phyloP scores from a whole-genome alignment of 2,797 vertebrate genomes.

The Thunnus albacares region DNA sequence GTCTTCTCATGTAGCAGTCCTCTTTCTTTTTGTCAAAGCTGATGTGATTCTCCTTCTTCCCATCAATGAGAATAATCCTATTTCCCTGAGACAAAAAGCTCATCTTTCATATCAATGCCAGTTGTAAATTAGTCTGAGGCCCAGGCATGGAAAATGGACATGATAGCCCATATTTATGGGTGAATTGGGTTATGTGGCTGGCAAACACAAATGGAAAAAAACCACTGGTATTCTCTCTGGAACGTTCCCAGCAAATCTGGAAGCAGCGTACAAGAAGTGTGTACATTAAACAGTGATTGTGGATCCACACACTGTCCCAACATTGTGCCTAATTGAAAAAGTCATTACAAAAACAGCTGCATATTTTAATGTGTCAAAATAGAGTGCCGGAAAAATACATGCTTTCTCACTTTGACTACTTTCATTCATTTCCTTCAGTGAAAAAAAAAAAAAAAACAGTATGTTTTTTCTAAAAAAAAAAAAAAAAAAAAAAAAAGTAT shows the following conservation, averaged over 20 bases:
- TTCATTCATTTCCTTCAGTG: slow-evolving; percentile 17
- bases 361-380: slow-evolving; percentile 21
- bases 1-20: slow-evolving; percentile 38
- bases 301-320: slow-evolving; percentile 27
- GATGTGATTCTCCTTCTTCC: slow-evolving; percentile 73
- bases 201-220: slow-evolving; percentile 75
- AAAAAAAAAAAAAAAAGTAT: slow-evolving; percentile 2
- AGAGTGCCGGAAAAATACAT: background rate
- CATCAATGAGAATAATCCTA: slow-evolving; percentile 73
- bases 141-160: slow-evolving; percentile 78
- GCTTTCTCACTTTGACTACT: slow-evolving; percentile 18
- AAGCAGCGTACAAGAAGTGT: slow-evolving; percentile 38
- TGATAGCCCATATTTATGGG: slow-evolving; percentile 77
- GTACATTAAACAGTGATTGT: slow-evolving; percentile 67
- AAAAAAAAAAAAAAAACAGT: background rate
- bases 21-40: slow-evolving; percentile 44
- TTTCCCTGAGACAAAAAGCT: slow-evolving; percentile 75
- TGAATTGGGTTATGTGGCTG: slow-evolving; percentile 74
- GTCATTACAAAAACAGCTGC: slow-evolving; percentile 48
- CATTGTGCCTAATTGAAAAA: slow-evolving; percentile 46
- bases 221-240: slow-evolving; percentile 65
- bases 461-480: slow-evolving; percentile 19
- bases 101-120: slow-evolving; percentile 75
- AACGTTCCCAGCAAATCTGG: slow-evolving; percentile 55
- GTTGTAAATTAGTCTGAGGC: slow-evolving; percentile 73